These are phyloP conservation scores for Rhincodon typus DNA, from an alignment of 2,797 vertebrate species.

Conservation along the genomic window DNA sequence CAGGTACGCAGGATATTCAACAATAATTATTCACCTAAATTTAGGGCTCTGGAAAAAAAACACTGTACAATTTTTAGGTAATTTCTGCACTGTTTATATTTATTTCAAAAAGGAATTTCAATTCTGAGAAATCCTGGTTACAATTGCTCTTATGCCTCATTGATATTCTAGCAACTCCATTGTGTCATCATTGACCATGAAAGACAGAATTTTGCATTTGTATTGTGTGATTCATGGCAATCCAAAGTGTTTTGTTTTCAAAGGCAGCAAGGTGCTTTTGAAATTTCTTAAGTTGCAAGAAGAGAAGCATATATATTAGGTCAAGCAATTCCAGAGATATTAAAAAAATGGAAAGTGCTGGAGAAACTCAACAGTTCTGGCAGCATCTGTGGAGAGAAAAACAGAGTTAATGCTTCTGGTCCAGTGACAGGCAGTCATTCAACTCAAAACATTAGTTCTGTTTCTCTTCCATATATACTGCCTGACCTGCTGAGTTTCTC, in stretches of 20 bases:
- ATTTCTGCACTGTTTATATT: neutral
- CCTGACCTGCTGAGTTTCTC: no score
- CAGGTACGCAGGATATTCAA: neutral
- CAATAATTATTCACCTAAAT: neutral
- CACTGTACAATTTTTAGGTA: neutral
- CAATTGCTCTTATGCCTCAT: neutral
- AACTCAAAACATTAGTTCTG: no score
- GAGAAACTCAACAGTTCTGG: neutral
- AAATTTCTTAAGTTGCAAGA: neutral
- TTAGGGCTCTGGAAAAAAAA: neutral
- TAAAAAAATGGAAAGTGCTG: neutral
- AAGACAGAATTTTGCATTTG: neutral
- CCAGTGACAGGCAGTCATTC: no score
- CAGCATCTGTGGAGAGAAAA: neutral
- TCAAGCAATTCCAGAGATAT: neutral
- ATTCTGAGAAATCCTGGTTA: neutral
- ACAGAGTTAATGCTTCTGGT: neutral
- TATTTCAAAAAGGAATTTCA: neutral
- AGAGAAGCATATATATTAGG: no score
- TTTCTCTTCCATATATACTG: no score
- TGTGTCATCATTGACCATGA: neutral
- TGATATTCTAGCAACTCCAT: neutral
- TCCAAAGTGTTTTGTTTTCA: no score
- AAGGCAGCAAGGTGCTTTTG: neutral
- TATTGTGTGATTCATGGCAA: neutral